Evolutionary conservation across 2,888 invertebrate species (phyloP).

Genomic region (Exocentrus adspersus): DNA sequence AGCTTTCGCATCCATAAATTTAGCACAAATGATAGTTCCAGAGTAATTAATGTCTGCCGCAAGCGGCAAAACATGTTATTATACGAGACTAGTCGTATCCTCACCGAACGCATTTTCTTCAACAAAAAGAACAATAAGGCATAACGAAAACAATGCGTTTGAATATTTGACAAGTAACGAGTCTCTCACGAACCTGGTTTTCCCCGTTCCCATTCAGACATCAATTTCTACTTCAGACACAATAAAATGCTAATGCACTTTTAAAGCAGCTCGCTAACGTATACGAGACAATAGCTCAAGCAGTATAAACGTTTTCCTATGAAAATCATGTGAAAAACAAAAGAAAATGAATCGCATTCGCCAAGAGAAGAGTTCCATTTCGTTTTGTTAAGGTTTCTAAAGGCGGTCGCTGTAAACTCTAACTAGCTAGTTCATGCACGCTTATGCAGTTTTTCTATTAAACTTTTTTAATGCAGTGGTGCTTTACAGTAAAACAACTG

Average conservation of each 20-base stretch:
- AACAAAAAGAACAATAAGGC: background rate
- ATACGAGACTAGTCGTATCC: background rate
- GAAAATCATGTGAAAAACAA: constrained; percentile 12
- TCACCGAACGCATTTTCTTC: constrained; percentile 5
- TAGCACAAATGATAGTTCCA: background rate
- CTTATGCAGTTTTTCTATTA: too few relatives aligned
- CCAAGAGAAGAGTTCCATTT: constrained; percentile 6
- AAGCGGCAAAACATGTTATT: background rate
- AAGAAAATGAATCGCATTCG: constrained; percentile 2
- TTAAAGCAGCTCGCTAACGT: constrained; percentile 26
- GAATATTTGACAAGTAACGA: constrained; percentile 23
- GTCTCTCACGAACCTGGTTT: constrained; percentile 26
- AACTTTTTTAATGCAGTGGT: too few relatives aligned
- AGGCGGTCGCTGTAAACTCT: too few relatives aligned
- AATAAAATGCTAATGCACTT: constrained; percentile 38
- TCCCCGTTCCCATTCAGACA: constrained; percentile 31
- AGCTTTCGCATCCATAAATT: too few relatives aligned
- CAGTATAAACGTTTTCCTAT: constrained; percentile 24
- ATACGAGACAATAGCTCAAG: constrained; percentile 35
- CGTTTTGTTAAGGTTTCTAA: constrained; percentile 8
- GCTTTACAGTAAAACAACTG: too few relatives aligned
- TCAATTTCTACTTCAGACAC: constrained; percentile 32
- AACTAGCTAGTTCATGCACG: too few relatives aligned
- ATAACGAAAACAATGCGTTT: constrained; percentile 6
- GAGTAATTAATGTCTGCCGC: background rate